phyloP scores from a whole-genome alignment of 1,140 invertebrate species.

The Nylanderia fulva region DNA sequence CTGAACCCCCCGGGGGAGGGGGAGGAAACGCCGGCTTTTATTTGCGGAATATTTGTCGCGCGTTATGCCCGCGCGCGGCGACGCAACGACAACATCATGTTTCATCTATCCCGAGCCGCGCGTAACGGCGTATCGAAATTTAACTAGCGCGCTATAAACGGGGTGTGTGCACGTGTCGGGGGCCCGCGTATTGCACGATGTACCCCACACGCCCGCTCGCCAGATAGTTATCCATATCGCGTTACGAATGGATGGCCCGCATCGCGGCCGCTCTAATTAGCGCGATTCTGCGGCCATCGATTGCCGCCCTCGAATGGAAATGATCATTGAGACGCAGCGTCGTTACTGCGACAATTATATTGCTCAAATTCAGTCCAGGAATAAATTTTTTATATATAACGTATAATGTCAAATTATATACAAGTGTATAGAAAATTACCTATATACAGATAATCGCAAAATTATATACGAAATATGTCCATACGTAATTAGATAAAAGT shows the following conservation, averaged over 20 bases:
- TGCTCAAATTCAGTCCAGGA: slow-evolving; percentile 31
- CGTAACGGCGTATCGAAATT: slow-evolving; percentile 72
- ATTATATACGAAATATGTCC: too few species aligned
- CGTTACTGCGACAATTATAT: background rate
- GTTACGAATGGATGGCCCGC: slow-evolving; percentile 53
- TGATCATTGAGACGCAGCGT: slow-evolving; percentile 5
- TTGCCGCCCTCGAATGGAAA: slow-evolving; percentile 20
- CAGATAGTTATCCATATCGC: slow-evolving; percentile 64
- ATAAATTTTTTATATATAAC: too few species aligned
- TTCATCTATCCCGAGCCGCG: slow-evolving; percentile 72
- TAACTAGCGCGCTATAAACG: slow-evolving; percentile 66
- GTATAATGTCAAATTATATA: too few species aligned
- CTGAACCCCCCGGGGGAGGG: too few species aligned
- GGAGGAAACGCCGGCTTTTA: slow-evolving; percentile 75
- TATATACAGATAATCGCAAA: too few species aligned
- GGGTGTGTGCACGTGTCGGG: slow-evolving; percentile 50
- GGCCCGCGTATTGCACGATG: slow-evolving; percentile 36
- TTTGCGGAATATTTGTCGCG: slow-evolving; percentile 79
- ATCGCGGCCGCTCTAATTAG: slow-evolving; percentile 49
- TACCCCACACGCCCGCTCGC: slow-evolving; percentile 31
- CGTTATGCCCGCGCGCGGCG: slow-evolving; percentile 69
- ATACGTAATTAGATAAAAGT: too few species aligned
- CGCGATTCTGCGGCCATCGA: slow-evolving; percentile 52
- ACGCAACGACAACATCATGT: slow-evolving; percentile 74
- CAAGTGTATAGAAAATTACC: too few species aligned